Base-by-base conservation (phyloP, 1,140 invertebrate genomes). In the Drosophila miranda region DNA sequence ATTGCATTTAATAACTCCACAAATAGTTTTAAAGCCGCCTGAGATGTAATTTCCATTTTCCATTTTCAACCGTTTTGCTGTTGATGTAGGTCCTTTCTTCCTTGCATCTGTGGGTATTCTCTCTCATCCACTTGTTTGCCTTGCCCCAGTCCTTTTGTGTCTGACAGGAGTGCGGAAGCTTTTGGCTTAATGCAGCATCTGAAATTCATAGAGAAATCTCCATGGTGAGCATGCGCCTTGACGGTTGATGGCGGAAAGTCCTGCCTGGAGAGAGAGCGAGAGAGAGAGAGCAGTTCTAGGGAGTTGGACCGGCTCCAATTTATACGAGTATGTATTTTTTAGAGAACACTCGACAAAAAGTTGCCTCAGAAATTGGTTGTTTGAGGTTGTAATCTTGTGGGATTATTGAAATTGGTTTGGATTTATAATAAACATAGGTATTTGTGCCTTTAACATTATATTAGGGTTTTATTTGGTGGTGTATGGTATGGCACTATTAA, bases 1-100 rank as follows among this genome's bases (percentile, higher is more conserved):
- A 75, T 77, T 66, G 81, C 63, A 61, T 79, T 86, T 86, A 81
- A 84, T 86, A 84, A 81, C 73, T 86, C 55, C 28, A 60, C 75
- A 81, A 38, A 38, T 86, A 81, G 80, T 77, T 84, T 59, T 59
- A 74, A 86, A 80, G 77, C 69, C 63, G 44, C 11, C 30, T 34
- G 50, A 68, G 74, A 28, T 14, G 14, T 59, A 38, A 38, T 38
- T 38, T 59, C 30, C 42, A 34, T 41, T 59, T 62, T 55, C 50
- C 54, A 61, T 70, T 71, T 71, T 62, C 60, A 75, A 78, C 69
- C 50, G 50, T 44, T 60, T 67, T 53, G 34, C 48, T 48, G 68
- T 80, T 81, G 63, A 51, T 51, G 41, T 56, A 78, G 66, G 71
- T 52, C 55, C 50, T 45, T 43, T 23, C 54, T 19, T 11, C 19